Evolutionary conservation across 2,888 invertebrate genomes (phyloP), one percentile per base, ranked within the genome.

Genomic region (Malthinus flaveolus): DNA sequence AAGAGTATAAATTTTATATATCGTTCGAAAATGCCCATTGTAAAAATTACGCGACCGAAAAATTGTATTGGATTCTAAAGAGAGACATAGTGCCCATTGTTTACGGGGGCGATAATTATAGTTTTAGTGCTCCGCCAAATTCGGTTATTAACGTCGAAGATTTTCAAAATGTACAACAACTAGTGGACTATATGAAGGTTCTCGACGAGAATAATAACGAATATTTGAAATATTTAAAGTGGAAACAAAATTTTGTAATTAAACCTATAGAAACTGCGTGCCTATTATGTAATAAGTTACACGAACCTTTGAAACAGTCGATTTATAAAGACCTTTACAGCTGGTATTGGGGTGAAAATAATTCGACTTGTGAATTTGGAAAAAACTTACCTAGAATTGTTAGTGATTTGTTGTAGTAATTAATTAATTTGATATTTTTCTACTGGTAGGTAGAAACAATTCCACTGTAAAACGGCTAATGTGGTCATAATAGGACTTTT

Each of bases 191-290:
- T 69, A 73, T 85, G 7, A 74, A 76, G 54, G 68, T 73, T 39
- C 73, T 85, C 44, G 81, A 82, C 70, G 59, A 73, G 45, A 77
- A 84, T 70, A 80, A 81, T 53, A 74, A 77, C 6, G 73, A 81
- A 37, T 85, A 84, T 74, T 81, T 84, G 64, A 78, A 81, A 62
- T 85, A 85, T 70, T 84, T 85, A 67, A 35, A 57, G 33, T 66
- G 66, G 66, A n/a, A n/a, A n/a, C n/a, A n/a, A n/a, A n/a, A n/a
- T n/a, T n/a, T n/a, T n/a, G n/a, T n/a, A n/a, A n/a, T n/a, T n/a
- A n/a, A n/a, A n/a, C n/a, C n/a, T n/a, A n/a, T n/a, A n/a, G n/a
- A n/a, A n/a, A n/a, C n/a, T n/a, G n/a, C n/a, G n/a, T 46, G 49
- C 45, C 1, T 47, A 32, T 34, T 66, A 33, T 67, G 67, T 51